These are phyloP conservation scores for Discoglossus pictus DNA, from an alignment of 2,797 vertebrate genomes.

Conservation along the genomic window DNA sequence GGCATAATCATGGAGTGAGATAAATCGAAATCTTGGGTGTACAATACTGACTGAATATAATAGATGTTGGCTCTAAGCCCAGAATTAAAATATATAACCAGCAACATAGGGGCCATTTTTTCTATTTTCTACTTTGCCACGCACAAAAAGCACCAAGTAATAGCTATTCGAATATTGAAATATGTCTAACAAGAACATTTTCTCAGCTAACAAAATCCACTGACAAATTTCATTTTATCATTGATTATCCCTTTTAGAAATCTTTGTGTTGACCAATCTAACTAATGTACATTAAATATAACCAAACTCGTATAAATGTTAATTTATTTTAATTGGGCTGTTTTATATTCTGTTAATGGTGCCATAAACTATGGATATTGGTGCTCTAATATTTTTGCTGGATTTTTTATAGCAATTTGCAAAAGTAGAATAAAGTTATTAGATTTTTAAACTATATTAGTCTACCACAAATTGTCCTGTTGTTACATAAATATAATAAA, in stretches of 20 bases:
- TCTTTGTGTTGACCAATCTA: too few species aligned
- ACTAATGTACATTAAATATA: too few species aligned
- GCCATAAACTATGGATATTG: neutral
- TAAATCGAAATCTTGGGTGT: constrained; percentile 46
- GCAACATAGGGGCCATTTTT: neutral
- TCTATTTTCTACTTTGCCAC: constrained; percentile 7
- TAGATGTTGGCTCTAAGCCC: constrained; percentile 28
- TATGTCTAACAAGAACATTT: constrained; percentile 1
- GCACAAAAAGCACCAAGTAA: neutral
- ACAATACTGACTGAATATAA: constrained; percentile 41
- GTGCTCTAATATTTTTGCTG: too few species aligned
- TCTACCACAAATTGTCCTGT: too few species aligned
- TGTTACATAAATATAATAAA: too few species aligned
- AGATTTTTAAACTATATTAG: too few species aligned
- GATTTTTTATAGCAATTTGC: too few species aligned
- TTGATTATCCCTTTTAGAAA: too few species aligned
- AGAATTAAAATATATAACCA: constrained; percentile 33
- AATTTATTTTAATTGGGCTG: constrained; percentile 4
- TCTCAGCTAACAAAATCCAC: neutral
- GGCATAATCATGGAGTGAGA: constrained; percentile 48
- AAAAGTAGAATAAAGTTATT: too few species aligned
- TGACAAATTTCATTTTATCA: neutral
- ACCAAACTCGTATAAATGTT: constrained; percentile 1
- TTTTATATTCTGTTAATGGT: constrained; percentile 16
- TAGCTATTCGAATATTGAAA: constrained; percentile 12